These are phyloP conservation scores for Anguilla japonica DNA, from an alignment of 2,113 vertebrate species.

Conservation along the genomic window DNA sequence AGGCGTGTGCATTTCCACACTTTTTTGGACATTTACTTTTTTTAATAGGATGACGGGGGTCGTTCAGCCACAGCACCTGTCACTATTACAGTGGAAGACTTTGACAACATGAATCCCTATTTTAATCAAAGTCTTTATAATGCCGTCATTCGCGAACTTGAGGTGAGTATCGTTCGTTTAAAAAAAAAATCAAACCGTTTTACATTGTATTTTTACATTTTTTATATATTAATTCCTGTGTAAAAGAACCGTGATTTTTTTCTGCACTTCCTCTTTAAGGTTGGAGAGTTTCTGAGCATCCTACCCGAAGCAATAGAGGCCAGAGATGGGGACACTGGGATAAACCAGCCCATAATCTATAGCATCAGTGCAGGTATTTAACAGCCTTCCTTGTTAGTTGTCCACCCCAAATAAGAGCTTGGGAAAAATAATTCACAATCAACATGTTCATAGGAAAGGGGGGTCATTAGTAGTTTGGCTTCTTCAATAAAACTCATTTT, in stretches of 20 bases:
- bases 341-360: slow-evolving; percentile 69
- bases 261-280: slow-evolving; percentile 47
- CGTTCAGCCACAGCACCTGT: slow-evolving; percentile 45
- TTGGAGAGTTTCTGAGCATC: slow-evolving; percentile 45
- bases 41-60: slow-evolving; percentile 46
- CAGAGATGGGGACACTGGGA: slow-evolving; percentile 75
- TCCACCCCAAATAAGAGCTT: neutral
- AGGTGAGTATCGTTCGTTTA: slow-evolving; percentile 60
- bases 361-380: slow-evolving; percentile 61
- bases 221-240: neutral
- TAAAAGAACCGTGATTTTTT: neutral
- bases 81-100: slow-evolving; percentile 63
- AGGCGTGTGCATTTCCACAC: neutral
- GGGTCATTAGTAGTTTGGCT: too few relatives aligned
- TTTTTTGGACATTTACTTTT: neutral
- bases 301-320: slow-evolving; percentile 68
- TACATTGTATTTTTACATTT: neutral
- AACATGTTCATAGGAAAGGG: too few relatives aligned
- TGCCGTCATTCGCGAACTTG: slow-evolving; percentile 63
- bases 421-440: too few relatives aligned
- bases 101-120: slow-evolving; percentile 74
- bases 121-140: slow-evolving; percentile 66
- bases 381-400: neutral
- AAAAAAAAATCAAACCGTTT: neutral
- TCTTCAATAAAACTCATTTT: too few relatives aligned